Conservation (phyloP, 1,140 invertebrate species). For the Cryptotermes secundus region DNA sequence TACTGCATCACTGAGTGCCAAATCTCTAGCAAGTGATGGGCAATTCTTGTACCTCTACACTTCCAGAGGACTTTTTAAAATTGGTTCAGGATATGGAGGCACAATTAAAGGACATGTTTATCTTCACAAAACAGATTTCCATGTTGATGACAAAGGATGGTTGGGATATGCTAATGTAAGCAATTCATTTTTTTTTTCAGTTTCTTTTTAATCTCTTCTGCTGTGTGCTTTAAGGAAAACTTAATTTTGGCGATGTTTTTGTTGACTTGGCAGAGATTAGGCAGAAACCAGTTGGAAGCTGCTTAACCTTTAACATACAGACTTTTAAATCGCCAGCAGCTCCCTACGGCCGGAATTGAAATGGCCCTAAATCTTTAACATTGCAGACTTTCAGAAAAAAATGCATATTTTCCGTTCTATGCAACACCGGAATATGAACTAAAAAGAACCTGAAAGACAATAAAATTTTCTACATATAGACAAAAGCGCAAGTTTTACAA, state of each 20-base stretch:
- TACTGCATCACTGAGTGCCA: conserved; percentile 41
- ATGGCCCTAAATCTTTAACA: no score
- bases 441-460: no score
- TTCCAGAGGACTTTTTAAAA: conserved; percentile 78
- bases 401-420: no score
- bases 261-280: no score
- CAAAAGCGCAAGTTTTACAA: no score
- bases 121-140: conserved; percentile 76
- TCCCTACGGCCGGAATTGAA: no score
- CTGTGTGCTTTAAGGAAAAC: not conserved
- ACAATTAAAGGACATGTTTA: conserved; percentile 87
- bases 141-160: conserved; percentile 72
- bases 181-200: conserved; percentile 37
- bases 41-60: conserved; percentile 82
- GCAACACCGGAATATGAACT: no score
- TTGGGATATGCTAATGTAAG: conserved; percentile 81
- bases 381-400: no score
- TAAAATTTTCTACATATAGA: no score
- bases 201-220: conserved; percentile 13
- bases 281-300: no score
- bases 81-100: conserved; percentile 89
- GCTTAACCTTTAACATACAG: no score
- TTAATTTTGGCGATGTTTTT: not conserved
- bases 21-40: conserved; percentile 82
- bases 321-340: no score